Conservation (phyloP, 2,113 vertebrate genomes). For the Festucalex cinctus region DNA sequence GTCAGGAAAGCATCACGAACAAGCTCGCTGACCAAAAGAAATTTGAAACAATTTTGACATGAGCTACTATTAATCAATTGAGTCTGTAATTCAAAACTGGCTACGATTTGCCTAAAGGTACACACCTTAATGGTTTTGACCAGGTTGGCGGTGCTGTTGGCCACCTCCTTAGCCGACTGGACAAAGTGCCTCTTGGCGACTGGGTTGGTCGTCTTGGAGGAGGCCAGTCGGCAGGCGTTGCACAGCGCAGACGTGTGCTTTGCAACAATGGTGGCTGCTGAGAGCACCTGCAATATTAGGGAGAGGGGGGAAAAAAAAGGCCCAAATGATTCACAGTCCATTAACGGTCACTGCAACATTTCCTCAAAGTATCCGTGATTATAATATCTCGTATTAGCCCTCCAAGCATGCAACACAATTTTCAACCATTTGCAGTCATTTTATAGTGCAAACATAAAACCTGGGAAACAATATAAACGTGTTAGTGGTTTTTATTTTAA, state of each 20-base stretch:
- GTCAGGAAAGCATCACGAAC: not conserved
- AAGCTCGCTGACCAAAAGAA: not conserved
- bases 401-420: not conserved
- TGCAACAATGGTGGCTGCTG: slow-evolving; percentile 95
- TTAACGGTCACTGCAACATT: not conserved
- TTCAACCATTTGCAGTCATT: not conserved
- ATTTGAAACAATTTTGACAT: not conserved
- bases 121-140: slow-evolving; percentile 98
- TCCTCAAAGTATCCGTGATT: not conserved
- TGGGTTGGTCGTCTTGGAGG: slow-evolving; percentile 91
- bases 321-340: not conserved
- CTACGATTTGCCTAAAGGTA: not conserved
- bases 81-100: not conserved
- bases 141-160: slow-evolving; percentile 96
- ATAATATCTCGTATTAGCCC: not conserved
- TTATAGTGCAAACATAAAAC: not conserved
- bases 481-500: not conserved
- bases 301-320: slow-evolving; percentile 4
- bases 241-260: slow-evolving; percentile 97
- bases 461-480: not conserved
- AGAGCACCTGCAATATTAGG: slow-evolving; percentile 80
- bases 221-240: slow-evolving; percentile 95
- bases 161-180: slow-evolving; percentile 97
- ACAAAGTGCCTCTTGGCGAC: slow-evolving; percentile 97
- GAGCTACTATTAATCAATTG: not conserved